Percentiles rank a stretch among this genome's conserved stretches.
Conservation (phyloP, 2,113 vertebrate species). For the Bubo bubo region DNA sequence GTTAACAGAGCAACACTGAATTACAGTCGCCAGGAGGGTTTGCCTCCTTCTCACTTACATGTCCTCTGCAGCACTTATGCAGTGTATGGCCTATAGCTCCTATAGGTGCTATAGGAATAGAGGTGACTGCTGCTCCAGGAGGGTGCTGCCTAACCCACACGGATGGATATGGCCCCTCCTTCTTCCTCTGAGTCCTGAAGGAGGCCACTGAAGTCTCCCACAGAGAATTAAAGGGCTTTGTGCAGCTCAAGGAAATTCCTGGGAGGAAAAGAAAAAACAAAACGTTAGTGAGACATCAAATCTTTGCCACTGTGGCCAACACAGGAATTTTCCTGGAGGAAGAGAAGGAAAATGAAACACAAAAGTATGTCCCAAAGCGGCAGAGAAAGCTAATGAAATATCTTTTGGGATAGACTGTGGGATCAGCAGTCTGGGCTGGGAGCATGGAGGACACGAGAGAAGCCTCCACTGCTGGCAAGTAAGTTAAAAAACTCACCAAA, state of each 20-base stretch:
- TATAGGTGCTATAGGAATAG: not conserved
- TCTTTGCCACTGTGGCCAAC: not conserved
- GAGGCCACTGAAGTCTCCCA: not conserved
- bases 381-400: not conserved
- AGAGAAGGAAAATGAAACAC: not conserved
- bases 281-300: not conserved
- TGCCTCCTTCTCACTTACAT: not conserved
- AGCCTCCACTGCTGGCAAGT: not conserved
- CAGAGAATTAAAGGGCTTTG: not conserved
- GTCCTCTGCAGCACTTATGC: not conserved
- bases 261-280: not conserved
- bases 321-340: not conserved
- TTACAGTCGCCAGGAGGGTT: not conserved
- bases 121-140: not conserved
- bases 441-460: accelerated
- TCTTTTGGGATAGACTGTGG: accelerated
- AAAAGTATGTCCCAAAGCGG: not conserved
- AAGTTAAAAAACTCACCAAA: not conserved
- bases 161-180: not conserved
- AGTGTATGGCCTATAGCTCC: not conserved
- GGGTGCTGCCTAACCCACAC: not conserved
- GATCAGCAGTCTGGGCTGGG: not conserved
- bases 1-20: not conserved
- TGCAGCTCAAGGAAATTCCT: not conserved
- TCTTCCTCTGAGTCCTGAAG: not conserved